Evolutionary conservation across 1,140 invertebrate species (phyloP).

Genomic region (Lasioglossum baleicum): DNA sequence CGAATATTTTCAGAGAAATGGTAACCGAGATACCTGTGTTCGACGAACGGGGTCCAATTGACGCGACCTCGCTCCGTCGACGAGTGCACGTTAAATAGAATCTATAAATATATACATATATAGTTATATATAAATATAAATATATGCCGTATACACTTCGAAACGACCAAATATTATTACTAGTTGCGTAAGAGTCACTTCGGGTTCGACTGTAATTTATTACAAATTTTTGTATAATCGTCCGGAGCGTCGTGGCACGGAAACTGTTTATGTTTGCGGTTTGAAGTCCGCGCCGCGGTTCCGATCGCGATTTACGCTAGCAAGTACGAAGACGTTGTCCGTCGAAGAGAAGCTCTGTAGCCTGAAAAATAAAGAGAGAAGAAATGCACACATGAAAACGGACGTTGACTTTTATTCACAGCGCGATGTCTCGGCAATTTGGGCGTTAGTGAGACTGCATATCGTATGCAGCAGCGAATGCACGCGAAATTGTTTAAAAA

Average conservation of each 20-base stretch:
- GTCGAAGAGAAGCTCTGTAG: constrained; percentile 23
- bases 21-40: neutral
- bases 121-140: constrained; percentile 2
- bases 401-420: constrained; percentile 1
- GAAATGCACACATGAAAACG: constrained; percentile 29
- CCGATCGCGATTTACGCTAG: neutral
- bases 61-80: neutral
- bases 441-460: too few species aligned
- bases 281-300: too few species aligned
- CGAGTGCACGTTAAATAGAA: neutral
- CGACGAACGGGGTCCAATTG: neutral
- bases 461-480: too few species aligned
- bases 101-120: constrained; percentile 34
- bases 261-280: neutral
- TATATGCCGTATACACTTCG: constrained; percentile 42
- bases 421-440: too few species aligned
- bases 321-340: constrained; percentile 4
- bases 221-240: constrained; percentile 63
- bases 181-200: constrained; percentile 70
- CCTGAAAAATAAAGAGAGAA: constrained; percentile 42
- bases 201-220: constrained; percentile 76
- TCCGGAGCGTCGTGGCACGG: neutral
- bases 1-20: constrained; percentile 14
- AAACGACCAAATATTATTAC: constrained; percentile 79
- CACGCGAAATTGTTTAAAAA: too few species aligned